Base-by-base conservation (phyloP, 1,140 invertebrate species). In the Diorhabda elongata region DNA sequence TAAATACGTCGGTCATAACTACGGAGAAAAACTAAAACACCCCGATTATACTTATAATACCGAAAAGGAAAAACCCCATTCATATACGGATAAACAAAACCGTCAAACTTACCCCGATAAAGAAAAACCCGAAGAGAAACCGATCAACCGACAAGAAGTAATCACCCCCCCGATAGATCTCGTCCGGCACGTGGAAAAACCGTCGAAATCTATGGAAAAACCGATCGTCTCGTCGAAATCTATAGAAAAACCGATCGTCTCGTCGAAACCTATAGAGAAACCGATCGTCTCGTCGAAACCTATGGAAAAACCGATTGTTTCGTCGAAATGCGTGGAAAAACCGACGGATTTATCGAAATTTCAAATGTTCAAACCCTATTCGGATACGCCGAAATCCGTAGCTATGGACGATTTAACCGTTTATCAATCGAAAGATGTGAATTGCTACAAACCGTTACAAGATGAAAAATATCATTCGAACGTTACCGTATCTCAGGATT, bases 321-420 rank as follows among this genome's bases (percentile, higher is more conserved):
- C 44, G 43, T 44, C 11, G 6, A 62, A 43, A n/a, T n/a, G 42
- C n/a, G 42, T 62, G 26, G 61, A 62, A 5, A 64, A 64, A 56
- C 52, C 63, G 26, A 64, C 44, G 26, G 63, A 64, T 8, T 56
- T 64, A 5, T 64, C 63, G 45, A 52, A 52, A 4, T 64, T 45
- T 57, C 43, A 64, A 56, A 64, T 64, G 63, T 64, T 64, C 45
- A 64, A 64, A 41, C 63, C 63, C 4, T 64, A 64, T 57, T 43
- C 63, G 44, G 63, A 64, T 7, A 61, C 59, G 9, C 59, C 59
- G 4, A 62, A 62, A 43, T 44, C 42, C 58, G 42, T 26, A 60
- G 7, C 42, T 26, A 26, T 26, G 26, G 42, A 42, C 26, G 58
- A 60, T 26, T 26, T 26, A 2, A 26, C 26, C 26, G 26, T 26